Evolutionary conservation across 2,888 invertebrate genomes (phyloP).

Genomic region (Chymomyza procnemis): DNA sequence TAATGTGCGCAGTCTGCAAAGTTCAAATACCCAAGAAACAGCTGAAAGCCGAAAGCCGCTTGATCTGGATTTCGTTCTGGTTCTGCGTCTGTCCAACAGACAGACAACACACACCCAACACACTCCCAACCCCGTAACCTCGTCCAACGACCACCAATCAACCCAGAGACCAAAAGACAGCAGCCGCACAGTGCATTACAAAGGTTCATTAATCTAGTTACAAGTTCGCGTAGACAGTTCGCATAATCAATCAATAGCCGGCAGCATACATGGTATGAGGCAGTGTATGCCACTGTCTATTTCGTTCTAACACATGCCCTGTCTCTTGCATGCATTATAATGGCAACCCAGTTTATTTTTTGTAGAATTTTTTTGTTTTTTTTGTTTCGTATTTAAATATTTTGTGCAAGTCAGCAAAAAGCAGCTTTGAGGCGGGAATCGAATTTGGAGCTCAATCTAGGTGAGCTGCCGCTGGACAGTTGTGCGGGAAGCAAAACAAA

Average conservation of each 20-base stretch:
- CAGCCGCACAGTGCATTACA: conserved; percentile 42
- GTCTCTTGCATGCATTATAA: neutral
- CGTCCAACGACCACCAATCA: neutral
- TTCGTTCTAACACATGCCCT: neutral
- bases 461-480: neutral
- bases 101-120: neutral
- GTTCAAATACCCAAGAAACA: conserved; percentile 17
- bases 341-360: neutral
- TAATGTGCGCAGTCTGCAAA: neutral
- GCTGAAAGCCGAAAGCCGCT: neutral
- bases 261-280: conserved; percentile 44
- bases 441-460: neutral
- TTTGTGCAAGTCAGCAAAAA: neutral
- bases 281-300: neutral
- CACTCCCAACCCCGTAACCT: neutral
- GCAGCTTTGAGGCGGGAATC: neutral
- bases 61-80: neutral
- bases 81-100: neutral
- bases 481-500: too few relatives aligned
- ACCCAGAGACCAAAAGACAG: neutral
- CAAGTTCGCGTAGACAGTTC: conserved; percentile 70
- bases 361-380: neutral
- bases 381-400: neutral
- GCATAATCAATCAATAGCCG: conserved; percentile 73
- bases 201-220: conserved; percentile 76